Evolutionary conservation across 2,797 vertebrate genomes (phyloP).

Genomic region (Miichthys miiuy): DNA sequence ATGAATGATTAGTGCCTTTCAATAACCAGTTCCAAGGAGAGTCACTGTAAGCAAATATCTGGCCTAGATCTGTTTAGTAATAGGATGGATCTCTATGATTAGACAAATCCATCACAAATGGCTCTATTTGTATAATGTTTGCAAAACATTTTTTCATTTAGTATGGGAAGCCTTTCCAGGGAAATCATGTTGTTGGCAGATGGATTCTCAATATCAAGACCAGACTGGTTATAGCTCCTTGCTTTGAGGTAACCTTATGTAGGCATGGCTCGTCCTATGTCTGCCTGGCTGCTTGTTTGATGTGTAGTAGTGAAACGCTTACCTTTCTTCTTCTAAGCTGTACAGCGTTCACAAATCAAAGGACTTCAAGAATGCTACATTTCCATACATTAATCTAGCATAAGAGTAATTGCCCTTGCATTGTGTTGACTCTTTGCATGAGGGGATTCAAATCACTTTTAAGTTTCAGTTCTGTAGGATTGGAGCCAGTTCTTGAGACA

Average conservation of each 20-base stretch:
- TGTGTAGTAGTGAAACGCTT: conserved; percentile 42
- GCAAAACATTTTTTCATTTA: conserved; percentile 58
- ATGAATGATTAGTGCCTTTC: conserved; percentile 68
- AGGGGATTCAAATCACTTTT: conserved; percentile 78
- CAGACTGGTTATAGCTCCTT: conserved; percentile 48
- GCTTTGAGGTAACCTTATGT: conserved; percentile 60
- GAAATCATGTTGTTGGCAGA: conserved; percentile 65
- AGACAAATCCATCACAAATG: conserved; percentile 74
- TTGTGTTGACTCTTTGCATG: conserved; percentile 75
- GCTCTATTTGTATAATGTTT: conserved; percentile 63
- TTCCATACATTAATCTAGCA: conserved; percentile 72
- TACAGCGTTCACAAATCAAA: conserved; percentile 44
- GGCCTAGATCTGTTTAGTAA: conserved; percentile 67
- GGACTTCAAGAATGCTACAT: conserved; percentile 54
- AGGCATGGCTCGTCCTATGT: conserved; percentile 49
- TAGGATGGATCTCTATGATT: conserved; percentile 70
- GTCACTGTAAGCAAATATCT: conserved; percentile 71
- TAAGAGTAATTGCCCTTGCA: conserved; percentile 73
- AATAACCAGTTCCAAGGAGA: conserved; percentile 67
- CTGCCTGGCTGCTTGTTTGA: conserved; percentile 49
- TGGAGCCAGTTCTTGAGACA: conserved; percentile 63
- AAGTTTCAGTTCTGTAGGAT: conserved; percentile 67
- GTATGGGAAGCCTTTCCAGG: conserved; percentile 49
- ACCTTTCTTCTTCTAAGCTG: conserved; percentile 35
- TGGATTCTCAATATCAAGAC: conserved; percentile 60